Evolutionary conservation across 2,113 vertebrate genomes (phyloP), one percentile per base, ranked within the genome.

Genomic region (Sprattus sprattus): DNA sequence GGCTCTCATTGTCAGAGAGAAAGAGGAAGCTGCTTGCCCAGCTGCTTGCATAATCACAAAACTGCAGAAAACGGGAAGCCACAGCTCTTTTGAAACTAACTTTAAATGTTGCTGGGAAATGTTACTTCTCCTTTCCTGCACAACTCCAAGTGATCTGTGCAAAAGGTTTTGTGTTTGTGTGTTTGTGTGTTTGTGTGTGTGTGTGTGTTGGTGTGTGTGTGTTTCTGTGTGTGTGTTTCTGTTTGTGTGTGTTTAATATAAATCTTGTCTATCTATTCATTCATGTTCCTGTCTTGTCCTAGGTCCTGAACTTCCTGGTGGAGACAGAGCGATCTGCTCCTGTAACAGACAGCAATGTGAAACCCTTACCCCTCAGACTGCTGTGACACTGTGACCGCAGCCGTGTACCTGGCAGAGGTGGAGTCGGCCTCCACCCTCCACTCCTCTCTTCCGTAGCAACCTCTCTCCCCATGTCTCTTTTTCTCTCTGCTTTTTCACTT

Each of bases 361-460:
- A 86, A 84, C 82, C 60, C 75, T 45, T 71, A 81, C 84, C 83
- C 84, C 46, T 85, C 1, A 89, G 89, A 88, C 88, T 89, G 83
- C 86, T 83, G 89, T 10, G 88, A 91, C 91, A 86, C 90, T 89
- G 67, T 91, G 88, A 94, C 83, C 81, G n/a, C 44, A 22, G 92
- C 64, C 28, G 25, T 28, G 2, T 28, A 71, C 28, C 64, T 71
- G 64, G n/a, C 50, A 9, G 45, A 47, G 32, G 45, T 81, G 75
- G 50, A 28, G 25, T 52, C 46, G 18, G 83, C 6, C 46, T 80
- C 84, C 22, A 20, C 28, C 28, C 39, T 54, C 47, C 18, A 10
- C 8, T 82, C 49, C 84, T 71, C 80, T 45, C 49, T 47, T 49
- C 49, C 13, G 32, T 82, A 16, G 13, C 80, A 28, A 25, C 10